Evolutionary conservation across 2,888 invertebrate genomes (phyloP).

Genomic region (Rutpela maculata): DNA sequence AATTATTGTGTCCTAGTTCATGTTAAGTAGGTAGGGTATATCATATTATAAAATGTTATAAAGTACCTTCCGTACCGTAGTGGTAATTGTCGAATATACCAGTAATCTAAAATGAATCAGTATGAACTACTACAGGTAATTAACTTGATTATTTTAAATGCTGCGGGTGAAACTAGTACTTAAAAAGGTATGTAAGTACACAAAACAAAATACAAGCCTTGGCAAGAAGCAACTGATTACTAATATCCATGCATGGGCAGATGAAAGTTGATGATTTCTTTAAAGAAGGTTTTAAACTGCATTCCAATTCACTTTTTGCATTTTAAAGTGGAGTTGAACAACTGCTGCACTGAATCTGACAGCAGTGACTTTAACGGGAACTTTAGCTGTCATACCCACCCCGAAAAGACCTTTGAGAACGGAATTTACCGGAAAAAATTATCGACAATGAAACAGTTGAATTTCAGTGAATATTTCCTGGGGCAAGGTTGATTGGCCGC

Average conservation of each 20-base stretch:
- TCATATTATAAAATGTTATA: no score
- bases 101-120: no score
- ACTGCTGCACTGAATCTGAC: constrained; percentile 47
- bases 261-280: constrained; percentile 45
- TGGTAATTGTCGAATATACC: no score
- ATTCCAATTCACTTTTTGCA: constrained; percentile 60
- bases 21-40: no score
- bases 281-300: constrained; percentile 60
- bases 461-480: constrained; percentile 15
- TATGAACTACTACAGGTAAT: no score
- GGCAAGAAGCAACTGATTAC: constrained; percentile 32
- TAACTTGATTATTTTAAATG: no score
- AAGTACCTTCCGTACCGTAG: no score
- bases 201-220: constrained; percentile 39
- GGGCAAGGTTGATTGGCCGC: constrained; percentile 37
- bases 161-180: no score
- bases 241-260: constrained; percentile 22
- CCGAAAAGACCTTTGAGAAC: not conserved
- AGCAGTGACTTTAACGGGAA: constrained; percentile 36
- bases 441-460: constrained; percentile 24
- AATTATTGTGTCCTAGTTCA: no score
- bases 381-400: constrained; percentile 25
- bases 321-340: constrained; percentile 51
- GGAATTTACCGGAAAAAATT: constrained; percentile 22
- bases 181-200: not conserved